Conservation (phyloP, 1,140 invertebrate species). For the Drosophila sucinea region DNA sequence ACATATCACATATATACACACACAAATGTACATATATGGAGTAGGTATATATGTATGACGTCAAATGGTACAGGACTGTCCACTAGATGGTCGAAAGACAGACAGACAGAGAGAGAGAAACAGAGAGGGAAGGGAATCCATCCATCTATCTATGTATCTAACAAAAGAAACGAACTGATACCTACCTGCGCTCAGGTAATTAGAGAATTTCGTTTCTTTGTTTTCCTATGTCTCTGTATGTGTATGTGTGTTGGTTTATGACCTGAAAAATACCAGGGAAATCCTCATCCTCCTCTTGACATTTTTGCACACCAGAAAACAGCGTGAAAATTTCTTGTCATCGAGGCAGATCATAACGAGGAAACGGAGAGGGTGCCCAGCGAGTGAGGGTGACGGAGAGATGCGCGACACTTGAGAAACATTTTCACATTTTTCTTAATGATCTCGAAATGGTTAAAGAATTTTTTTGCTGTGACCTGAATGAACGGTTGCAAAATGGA, state of each 20-base stretch:
- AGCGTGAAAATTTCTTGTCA: conserved; percentile 8
- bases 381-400: background rate
- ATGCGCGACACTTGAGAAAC: background rate
- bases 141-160: background rate
- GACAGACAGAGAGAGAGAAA: background rate
- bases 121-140: background rate
- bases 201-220: conserved; percentile 1
- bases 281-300: conserved; percentile 8
- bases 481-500: background rate
- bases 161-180: background rate
- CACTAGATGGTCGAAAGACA: background rate
- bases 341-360: conserved; percentile 2
- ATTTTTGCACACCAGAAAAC: conserved; percentile 13
- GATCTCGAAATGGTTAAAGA: conserved; percentile 10
- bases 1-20: background rate
- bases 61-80: conserved; percentile 23
- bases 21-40: background rate
- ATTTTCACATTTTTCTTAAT: background rate
- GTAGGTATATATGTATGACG: conserved; percentile 14
- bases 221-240: background rate
- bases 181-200: conserved; percentile 11
- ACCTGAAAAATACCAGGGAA: conserved; percentile 22
- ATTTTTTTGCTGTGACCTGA: background rate
- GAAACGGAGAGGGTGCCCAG: background rate
- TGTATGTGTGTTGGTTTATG: conserved; percentile 7